Percentiles rank a stretch among this genome's conserved stretches.
These are phyloP conservation scores for Caenorhabditis brenneri DNA, from an alignment of 1,140 invertebrate genomes.

Conservation along the genomic window DNA sequence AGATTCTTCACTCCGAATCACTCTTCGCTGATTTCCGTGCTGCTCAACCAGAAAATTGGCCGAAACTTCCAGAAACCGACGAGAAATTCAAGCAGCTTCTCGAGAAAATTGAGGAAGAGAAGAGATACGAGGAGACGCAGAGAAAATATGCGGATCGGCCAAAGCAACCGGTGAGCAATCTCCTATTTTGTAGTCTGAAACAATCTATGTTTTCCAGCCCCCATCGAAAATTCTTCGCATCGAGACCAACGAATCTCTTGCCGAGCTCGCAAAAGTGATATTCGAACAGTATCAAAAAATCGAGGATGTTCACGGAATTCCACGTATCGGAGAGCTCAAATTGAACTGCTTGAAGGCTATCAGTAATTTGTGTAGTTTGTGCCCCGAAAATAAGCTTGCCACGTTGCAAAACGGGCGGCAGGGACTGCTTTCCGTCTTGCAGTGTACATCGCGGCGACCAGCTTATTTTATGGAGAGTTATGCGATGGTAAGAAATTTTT, in stretches of 20 bases:
- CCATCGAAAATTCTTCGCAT: neutral
- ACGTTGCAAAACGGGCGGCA: slow-evolving; percentile 17
- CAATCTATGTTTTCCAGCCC: neutral
- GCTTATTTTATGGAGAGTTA: slow-evolving; percentile 36
- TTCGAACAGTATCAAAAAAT: neutral
- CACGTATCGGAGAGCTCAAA: slow-evolving; percentile 25
- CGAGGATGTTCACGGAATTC: neutral
- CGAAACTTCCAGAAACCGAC: neutral
- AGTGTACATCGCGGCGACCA: slow-evolving; percentile 6
- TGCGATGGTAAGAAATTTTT: slow-evolving; percentile 6
- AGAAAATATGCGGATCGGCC: slow-evolving; percentile 20
- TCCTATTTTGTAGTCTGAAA: no score
- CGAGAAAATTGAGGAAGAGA: slow-evolving; percentile 28
- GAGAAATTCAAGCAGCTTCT: neutral
- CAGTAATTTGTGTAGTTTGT: slow-evolving; percentile 35
- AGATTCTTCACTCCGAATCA: neutral
- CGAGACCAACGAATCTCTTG: neutral
- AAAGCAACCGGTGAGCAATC: neutral
- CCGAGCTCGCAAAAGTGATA: neutral
- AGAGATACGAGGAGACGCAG: slow-evolving; percentile 22
- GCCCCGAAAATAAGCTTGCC: neutral
- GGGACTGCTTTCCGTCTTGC: slow-evolving; percentile 30
- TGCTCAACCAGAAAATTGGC: neutral
- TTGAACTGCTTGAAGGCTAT: slow-evolving; percentile 10
- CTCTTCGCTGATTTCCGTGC: neutral